Evolutionary conservation across 2,113 vertebrate species (phyloP).

Genomic region (Cettia cetti): DNA sequence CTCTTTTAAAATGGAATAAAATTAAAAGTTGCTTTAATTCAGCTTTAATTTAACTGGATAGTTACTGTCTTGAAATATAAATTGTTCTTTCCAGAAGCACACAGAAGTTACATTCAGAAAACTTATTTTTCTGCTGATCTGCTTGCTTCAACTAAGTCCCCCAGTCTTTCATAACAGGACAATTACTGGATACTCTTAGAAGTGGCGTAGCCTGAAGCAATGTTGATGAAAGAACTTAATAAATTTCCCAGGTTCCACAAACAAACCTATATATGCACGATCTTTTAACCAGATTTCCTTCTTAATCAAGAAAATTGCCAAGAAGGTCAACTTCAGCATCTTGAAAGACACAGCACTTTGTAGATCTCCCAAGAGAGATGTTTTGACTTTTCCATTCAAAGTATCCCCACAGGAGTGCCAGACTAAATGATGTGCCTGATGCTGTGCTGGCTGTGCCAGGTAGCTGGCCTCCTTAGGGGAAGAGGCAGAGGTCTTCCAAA

Average conservation of each 20-base stretch:
- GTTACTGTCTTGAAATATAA: not conserved
- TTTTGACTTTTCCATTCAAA: not conserved
- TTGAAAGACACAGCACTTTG: not conserved
- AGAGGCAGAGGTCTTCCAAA: not conserved
- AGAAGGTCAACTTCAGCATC: not conserved
- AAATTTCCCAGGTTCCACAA: constrained; percentile 20
- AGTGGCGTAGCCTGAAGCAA: not conserved
- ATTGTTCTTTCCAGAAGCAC: not conserved
- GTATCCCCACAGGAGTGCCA: not conserved
- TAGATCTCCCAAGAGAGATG: not conserved
- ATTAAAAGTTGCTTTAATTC: not conserved
- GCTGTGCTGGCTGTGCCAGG: not conserved
- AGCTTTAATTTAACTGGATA: not conserved
- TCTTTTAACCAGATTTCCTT: not conserved
- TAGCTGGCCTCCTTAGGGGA: not conserved
- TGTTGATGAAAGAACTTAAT: not conserved
- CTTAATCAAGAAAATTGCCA: not conserved
- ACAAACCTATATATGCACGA: not conserved
- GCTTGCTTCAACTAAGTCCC: not conserved
- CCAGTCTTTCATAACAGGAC: not conserved
- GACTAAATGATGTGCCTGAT: not conserved
- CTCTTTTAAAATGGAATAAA: not conserved
- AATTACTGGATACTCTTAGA: not conserved
- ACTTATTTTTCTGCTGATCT: not conserved
- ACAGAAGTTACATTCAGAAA: not conserved